Percentiles rank a stretch among this genome's conserved stretches.
phyloP scores from a whole-genome alignment of 2,113 vertebrate genomes.

The Eptatretus burgeri region DNA sequence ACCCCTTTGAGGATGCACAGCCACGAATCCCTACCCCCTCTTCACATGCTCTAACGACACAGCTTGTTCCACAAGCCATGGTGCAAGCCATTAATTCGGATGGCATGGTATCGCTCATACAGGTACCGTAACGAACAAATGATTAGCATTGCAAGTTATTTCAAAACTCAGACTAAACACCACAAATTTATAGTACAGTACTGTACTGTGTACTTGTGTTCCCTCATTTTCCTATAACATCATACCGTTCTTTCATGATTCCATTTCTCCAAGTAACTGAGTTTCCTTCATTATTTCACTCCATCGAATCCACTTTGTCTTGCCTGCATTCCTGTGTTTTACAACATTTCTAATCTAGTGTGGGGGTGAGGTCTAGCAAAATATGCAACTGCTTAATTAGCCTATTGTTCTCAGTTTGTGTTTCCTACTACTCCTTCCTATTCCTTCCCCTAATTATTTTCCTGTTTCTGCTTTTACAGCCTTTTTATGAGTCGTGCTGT shows the following conservation, averaged over 20 bases:
- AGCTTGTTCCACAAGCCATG: slow-evolving; percentile 78
- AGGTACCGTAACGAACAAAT: slow-evolving; percentile 24
- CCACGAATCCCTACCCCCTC: slow-evolving; percentile 29
- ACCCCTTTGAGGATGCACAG: slow-evolving; percentile 59
- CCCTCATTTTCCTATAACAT: neutral
- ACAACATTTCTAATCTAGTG: neutral
- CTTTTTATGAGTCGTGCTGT: too few species aligned
- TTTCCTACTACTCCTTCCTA: neutral
- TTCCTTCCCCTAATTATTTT: neutral
- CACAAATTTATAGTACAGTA: too few species aligned
- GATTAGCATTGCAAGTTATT: neutral
- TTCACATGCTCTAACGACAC: slow-evolving; percentile 48
- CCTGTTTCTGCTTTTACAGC: neutral
- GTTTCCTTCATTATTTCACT: neutral
- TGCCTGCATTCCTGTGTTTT: too few species aligned
- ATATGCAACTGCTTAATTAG: neutral
- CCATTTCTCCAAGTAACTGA: too few species aligned
- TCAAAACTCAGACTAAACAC: too few species aligned
- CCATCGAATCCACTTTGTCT: too few species aligned
- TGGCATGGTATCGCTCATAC: slow-evolving; percentile 87
- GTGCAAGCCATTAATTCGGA: slow-evolving; percentile 92
- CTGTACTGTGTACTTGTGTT: neutral
- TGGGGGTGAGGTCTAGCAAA: neutral
- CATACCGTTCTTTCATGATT: neutral
- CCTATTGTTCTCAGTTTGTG: too few species aligned